phyloP scores from a whole-genome alignment of 2,888 invertebrate genomes.

The Cactoblastis cactorum region DNA sequence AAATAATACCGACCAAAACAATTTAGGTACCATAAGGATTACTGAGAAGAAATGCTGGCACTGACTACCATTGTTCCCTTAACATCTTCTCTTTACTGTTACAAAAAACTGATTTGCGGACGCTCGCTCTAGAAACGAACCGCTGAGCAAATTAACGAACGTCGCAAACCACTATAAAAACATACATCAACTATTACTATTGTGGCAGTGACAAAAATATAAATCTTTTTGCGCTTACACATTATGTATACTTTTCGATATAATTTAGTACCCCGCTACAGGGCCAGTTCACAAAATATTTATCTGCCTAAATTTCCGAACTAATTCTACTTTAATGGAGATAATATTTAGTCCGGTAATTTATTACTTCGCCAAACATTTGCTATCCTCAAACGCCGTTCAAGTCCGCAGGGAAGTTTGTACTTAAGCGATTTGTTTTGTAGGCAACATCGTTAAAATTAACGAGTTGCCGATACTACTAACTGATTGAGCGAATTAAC shows the following conservation, averaged over 20 bases:
- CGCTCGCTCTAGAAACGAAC: conserved; percentile 1
- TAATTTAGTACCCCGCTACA: conserved; percentile 45
- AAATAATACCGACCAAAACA: conserved; percentile 25
- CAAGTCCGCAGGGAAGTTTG: conserved; percentile 45
- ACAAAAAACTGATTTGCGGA: conserved; percentile 8
- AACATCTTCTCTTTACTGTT: conserved; percentile 21
- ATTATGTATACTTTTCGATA: conserved; percentile 43
- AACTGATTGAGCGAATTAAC: conserved; percentile 42
- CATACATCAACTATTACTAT: conserved; percentile 41
- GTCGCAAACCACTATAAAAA: conserved; percentile 28
- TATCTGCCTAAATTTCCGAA: conserved; percentile 50
- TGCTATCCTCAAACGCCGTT: conserved; percentile 18
- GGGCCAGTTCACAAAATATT: conserved; percentile 61
- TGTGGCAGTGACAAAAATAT: conserved; percentile 75
- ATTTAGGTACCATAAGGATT: conserved; percentile 27
- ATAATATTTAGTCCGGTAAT: conserved; percentile 34
- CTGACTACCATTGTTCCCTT: conserved; percentile 33
- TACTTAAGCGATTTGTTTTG: conserved; percentile 53
- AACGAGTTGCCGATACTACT: conserved; percentile 19
- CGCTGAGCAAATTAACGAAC: conserved; percentile 38
- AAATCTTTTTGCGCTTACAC: conserved; percentile 50
- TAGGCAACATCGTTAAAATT: conserved; percentile 45
- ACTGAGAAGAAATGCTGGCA: conserved; percentile 25
- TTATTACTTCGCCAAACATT: conserved; percentile 25
- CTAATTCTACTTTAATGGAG: conserved; percentile 38